Evolutionary conservation across 2,888 invertebrate genomes (phyloP).

Genomic region (Mesodorylaimus sp.): DNA sequence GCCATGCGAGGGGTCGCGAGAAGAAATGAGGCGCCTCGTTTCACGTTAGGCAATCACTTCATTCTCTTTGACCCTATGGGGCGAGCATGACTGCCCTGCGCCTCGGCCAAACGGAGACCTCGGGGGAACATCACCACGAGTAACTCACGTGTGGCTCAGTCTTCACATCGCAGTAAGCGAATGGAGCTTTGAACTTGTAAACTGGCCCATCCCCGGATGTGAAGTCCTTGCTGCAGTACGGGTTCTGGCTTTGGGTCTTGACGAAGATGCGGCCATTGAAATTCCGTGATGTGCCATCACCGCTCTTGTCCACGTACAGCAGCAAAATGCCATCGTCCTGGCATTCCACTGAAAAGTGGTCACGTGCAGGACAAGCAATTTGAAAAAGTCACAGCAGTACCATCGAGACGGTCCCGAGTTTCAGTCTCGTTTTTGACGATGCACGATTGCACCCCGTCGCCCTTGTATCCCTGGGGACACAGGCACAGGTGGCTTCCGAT

Average conservation of each 20-base stretch:
- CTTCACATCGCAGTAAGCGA: constrained; percentile 24
- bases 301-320: constrained; percentile 17
- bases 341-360: constrained; percentile 20
- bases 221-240: constrained; percentile 20
- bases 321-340: constrained; percentile 23
- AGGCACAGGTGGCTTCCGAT: constrained; percentile 41
- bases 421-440: too few relatives aligned
- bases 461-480: constrained; percentile 58
- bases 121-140: too few relatives aligned
- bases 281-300: too few relatives aligned
- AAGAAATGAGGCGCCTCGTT: too few relatives aligned
- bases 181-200: constrained; percentile 20
- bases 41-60: too few relatives aligned
- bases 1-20: too few relatives aligned
- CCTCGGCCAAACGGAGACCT: too few relatives aligned
- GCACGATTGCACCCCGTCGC: constrained; percentile 39
- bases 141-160: constrained; percentile 16
- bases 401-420: too few relatives aligned
- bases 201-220: constrained; percentile 8
- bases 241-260: constrained; percentile 24
- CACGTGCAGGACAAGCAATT: background rate
- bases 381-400: too few relatives aligned
- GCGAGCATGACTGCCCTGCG: too few relatives aligned
- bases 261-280: constrained; percentile 26
- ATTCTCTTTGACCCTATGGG: too few relatives aligned